Conservation (phyloP, 2,888 invertebrate species). For the Chymomyza fuscimana region DNA sequence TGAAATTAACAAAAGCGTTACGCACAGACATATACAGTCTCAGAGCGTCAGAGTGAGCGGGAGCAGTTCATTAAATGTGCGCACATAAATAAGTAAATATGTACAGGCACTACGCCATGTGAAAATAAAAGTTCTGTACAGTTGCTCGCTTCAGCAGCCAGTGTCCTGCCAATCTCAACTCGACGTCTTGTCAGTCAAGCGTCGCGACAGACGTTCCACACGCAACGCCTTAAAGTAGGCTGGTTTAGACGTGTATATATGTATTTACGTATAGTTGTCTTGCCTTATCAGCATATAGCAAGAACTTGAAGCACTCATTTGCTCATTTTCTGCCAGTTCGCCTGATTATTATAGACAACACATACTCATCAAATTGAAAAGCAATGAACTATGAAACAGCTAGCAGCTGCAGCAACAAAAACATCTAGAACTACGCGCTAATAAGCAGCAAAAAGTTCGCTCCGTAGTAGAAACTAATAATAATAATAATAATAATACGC, state of each 20-base stretch:
- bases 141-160: background rate
- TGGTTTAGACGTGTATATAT: background rate
- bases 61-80: slow-evolving; percentile 4
- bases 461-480: slow-evolving; percentile 13
- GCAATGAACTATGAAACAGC: slow-evolving; percentile 78
- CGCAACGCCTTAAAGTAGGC: background rate
- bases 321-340: slow-evolving; percentile 52
- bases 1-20: slow-evolving; percentile 58
- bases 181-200: slow-evolving; percentile 4
- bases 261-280: background rate
- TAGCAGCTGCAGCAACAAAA: slow-evolving; percentile 35
- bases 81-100: slow-evolving; percentile 17
- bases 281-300: slow-evolving; percentile 6
- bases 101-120: background rate
- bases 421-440: slow-evolving; percentile 12
- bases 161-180: background rate
- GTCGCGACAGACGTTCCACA: background rate
- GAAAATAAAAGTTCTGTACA: background rate
- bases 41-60: background rate
- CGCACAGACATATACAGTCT: background rate
- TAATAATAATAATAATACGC: slow-evolving; percentile 67
- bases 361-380: slow-evolving; percentile 78
- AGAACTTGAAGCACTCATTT: slow-evolving; percentile 57
- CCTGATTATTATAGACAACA: slow-evolving; percentile 76
- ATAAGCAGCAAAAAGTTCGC: slow-evolving; percentile 11